Evolutionary conservation across 2,113 vertebrate species (phyloP).

Genomic region (Chloebia gouldiae): DNA sequence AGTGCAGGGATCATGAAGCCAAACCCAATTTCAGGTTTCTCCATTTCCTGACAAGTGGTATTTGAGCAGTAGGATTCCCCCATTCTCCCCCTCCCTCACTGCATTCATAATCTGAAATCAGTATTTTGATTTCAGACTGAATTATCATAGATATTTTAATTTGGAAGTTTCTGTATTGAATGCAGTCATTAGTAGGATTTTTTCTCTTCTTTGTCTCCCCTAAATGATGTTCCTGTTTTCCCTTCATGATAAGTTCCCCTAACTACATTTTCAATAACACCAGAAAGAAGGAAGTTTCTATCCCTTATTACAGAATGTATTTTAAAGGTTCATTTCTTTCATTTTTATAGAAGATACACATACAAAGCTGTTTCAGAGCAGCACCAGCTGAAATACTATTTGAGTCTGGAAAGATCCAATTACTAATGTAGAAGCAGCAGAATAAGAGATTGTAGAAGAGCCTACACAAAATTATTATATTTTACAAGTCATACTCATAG

Average conservation of each 20-base stretch:
- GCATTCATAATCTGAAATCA: background rate
- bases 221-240: background rate
- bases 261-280: background rate
- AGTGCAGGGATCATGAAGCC: background rate
- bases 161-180: background rate
- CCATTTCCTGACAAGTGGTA: background rate
- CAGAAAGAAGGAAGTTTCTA: background rate
- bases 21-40: background rate
- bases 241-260: background rate
- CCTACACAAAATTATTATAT: background rate
- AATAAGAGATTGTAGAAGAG: too few species aligned
- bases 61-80: background rate
- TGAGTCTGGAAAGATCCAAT: background rate
- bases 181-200: background rate
- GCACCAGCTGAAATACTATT: background rate
- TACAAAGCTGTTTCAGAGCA: background rate
- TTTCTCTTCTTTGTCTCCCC: background rate
- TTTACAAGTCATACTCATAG: background rate
- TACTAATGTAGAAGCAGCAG: background rate
- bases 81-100: background rate
- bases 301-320: background rate
- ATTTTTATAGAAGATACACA: background rate
- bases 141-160: background rate
- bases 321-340: background rate
- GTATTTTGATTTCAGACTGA: background rate